Base-by-base conservation (phyloP, 2,113 vertebrate species). In the Ptychochromis oligacanthus region DNA sequence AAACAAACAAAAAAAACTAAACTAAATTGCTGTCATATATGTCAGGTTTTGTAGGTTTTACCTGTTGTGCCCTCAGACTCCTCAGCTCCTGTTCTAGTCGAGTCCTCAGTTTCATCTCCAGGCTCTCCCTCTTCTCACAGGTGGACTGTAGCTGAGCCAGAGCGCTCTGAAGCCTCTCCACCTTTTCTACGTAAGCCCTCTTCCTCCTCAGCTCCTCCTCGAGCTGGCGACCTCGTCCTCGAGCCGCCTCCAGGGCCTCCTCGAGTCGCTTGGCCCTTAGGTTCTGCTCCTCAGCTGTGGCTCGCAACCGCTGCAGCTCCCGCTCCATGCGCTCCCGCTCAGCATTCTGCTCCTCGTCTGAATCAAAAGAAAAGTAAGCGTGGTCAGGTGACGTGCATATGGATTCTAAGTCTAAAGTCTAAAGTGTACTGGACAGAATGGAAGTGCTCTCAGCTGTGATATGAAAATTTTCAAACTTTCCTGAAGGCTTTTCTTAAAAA, bases 31-130 rank as follows among this genome's bases (percentile, higher is more conserved):
- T 11, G 0, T 43, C 3, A 7, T 17, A 7, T 75, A 14, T n/a
- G 31, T 11, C 22, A 12, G 18, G 7, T 18, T 72, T 11, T 10
- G 5, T 31, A 18, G n/a, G 55, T 10, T 61, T 57, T 82, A 86
- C 88, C 97, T 99, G 98, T 78, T 99, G 98, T 5, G 97, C 96
- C 75, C 98, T 96, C 90, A 99, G 94, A 81, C 96, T 98, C 95
- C 97, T 97, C 91, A 99, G 95, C 90, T 99, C 98, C 92, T 99
- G 98, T 95, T 99, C 98, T 49, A 99, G 95, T 55, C 97, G 96
- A 0, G 97, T 99, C 60, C 98, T 96, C 74, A 99, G 95, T 75
- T 96, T 96, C 85, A 98, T 95, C 91, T 99, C 98, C 62, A 99
- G 94, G 81, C 96, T 96, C 92, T 99, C 98, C 2, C 98, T 94